phyloP scores from a whole-genome alignment of 1,140 invertebrate genomes.

The Drosophila simulans region DNA sequence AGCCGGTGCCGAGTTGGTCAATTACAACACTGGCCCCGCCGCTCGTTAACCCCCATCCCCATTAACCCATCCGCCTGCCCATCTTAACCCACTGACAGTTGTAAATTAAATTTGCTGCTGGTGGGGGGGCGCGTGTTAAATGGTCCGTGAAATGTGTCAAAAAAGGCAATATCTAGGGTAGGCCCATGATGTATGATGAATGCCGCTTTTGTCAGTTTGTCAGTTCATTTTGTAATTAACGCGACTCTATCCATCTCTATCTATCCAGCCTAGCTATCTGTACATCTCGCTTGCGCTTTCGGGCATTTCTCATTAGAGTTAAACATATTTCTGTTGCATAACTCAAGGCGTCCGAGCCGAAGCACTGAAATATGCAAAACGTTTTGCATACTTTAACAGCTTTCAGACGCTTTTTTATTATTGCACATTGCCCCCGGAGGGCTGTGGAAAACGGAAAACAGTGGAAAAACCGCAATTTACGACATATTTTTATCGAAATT shows the following conservation, averaged over 20 bases:
- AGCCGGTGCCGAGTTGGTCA: slow-evolving; percentile 44
- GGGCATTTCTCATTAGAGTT: slow-evolving; percentile 41
- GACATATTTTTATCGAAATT: slow-evolving; percentile 58
- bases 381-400: slow-evolving; percentile 27
- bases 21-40: slow-evolving; percentile 14
- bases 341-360: slow-evolving; percentile 38
- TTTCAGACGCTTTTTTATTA: slow-evolving; percentile 30
- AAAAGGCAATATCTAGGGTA: slow-evolving; percentile 2
- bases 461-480: slow-evolving; percentile 44
- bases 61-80: slow-evolving; percentile 1
- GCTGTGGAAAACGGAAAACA: not conserved
- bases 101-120: slow-evolving; percentile 54
- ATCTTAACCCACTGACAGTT: slow-evolving; percentile 8
- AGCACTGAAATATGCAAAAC: slow-evolving; percentile 34
- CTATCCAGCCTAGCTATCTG: not conserved
- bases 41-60: not conserved
- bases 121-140: slow-evolving; percentile 39
- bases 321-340: slow-evolving; percentile 49
- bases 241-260: slow-evolving; percentile 6
- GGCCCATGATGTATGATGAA: slow-evolving; percentile 40
- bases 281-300: not conserved
- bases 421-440: not conserved
- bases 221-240: slow-evolving; percentile 46
- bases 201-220: slow-evolving; percentile 33
- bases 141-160: slow-evolving; percentile 67